These are phyloP conservation scores for Drosophila paramelanica DNA, from an alignment of 2,888 invertebrate genomes.

Conservation along the genomic window DNA sequence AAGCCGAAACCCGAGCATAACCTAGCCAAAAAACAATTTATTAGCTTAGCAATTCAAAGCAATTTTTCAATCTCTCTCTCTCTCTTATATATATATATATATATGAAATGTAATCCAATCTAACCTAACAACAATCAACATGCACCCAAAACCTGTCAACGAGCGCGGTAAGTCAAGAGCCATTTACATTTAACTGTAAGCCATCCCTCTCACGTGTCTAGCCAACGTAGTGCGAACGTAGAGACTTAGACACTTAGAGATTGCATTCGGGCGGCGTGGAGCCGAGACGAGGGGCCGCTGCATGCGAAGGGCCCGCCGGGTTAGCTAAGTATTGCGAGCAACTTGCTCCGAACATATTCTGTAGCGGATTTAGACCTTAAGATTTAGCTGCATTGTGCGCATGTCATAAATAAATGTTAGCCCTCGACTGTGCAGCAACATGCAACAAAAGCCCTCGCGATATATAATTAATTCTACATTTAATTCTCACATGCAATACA, in stretches of 20 bases:
- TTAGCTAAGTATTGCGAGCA: conserved; percentile 3
- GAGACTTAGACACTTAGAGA: conserved; percentile 45
- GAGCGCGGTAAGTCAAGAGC: conserved; percentile 72
- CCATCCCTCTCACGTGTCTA: conserved; percentile 45
- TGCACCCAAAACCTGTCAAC: conserved; percentile 64
- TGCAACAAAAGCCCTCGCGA: conserved; percentile 44
- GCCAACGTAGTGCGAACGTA: conserved; percentile 61
- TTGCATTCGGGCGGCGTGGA: conserved; percentile 45
- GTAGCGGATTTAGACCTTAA: conserved; percentile 50
- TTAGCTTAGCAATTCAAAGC: conserved; percentile 47
- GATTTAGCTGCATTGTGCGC: conserved; percentile 73
- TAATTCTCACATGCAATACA: conserved; percentile 8
- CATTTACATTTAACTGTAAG: conserved; percentile 57
- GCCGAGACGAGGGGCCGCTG: conserved; percentile 31
- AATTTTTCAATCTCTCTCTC: conserved; percentile 38
- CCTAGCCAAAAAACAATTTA: conserved; percentile 33
- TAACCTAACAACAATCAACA: conserved; percentile 64
- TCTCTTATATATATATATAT: conserved; percentile 12
- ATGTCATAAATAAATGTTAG: conserved; percentile 52
- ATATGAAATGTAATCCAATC: conserved; percentile 35
- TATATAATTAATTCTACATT: conserved; percentile 35
- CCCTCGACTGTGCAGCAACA: conserved; percentile 41
- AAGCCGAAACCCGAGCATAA: not conserved
- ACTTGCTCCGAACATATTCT: not conserved
- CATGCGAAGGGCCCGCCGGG: conserved; percentile 49